These are phyloP conservation scores for human DNA, from an alignment of 2,113 vertebrate species.

Conservation along the genomic window GRCh38 chr7:90842501-90843000, in stretches of 20 bases:
- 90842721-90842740: not conserved
- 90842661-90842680: not conserved
- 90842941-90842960: not conserved
- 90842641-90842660: not conserved
- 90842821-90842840: not conserved
- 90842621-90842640: rapidly evolving
- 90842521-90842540: not conserved
- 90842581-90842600: not conserved
- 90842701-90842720: not conserved
- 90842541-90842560: not conserved
- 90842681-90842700: conserved; percentile 15
- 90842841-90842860: not conserved
- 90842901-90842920: not conserved
- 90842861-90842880: not conserved
- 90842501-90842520: not conserved
- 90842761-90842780: not conserved
- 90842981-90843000: not conserved
- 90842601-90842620: not conserved
- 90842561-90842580: not conserved
- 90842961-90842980: not conserved
- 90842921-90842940: not conserved
- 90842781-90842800: not conserved
- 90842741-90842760: not conserved
- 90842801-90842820: not conserved
- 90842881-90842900: not conserved